Evolutionary conservation across 2,113 vertebrate genomes (phyloP).

Genomic region (Semnopithecus entellus): DNA sequence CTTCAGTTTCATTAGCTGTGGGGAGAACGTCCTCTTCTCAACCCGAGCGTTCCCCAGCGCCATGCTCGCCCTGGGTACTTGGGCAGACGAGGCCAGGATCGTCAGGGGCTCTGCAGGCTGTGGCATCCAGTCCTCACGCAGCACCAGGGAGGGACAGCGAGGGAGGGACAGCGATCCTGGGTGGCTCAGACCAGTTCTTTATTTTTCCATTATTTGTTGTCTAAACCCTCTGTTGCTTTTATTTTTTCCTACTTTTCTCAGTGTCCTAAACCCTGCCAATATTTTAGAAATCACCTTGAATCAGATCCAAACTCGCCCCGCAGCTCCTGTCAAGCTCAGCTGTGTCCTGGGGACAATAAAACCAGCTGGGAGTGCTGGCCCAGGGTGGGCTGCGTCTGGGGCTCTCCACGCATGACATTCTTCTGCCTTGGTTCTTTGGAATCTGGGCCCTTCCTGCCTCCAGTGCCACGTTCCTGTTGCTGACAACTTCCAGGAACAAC

Average conservation of each 20-base stretch:
- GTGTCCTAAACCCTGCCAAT: too few species aligned
- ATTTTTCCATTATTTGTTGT: background rate
- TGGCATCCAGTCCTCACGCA: rapidly evolving
- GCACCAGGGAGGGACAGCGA: rapidly evolving
- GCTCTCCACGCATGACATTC: background rate
- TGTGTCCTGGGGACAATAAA: background rate
- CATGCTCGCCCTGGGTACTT: rapidly evolving
- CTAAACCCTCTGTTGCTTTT: background rate
- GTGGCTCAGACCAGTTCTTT: rapidly evolving
- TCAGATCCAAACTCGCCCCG: background rate
- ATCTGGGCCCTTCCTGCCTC: background rate
- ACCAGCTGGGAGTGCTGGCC: background rate
- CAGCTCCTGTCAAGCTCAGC: background rate
- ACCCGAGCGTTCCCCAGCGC: background rate
- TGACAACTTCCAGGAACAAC: background rate
- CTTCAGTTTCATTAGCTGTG: rapidly evolving
- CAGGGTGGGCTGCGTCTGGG: background rate
- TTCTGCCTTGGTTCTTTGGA: too few species aligned
- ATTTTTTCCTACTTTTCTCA: background rate
- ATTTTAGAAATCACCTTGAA: background rate
- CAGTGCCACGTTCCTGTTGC: rapidly evolving
- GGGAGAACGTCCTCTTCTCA: too few species aligned
- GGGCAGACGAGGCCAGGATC: rapidly evolving
- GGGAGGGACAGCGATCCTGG: rapidly evolving
- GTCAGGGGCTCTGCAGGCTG: rapidly evolving